These are phyloP conservation scores for Tenualosa ilisha DNA, from an alignment of 2,797 vertebrate species.

Conservation along the genomic window DNA sequence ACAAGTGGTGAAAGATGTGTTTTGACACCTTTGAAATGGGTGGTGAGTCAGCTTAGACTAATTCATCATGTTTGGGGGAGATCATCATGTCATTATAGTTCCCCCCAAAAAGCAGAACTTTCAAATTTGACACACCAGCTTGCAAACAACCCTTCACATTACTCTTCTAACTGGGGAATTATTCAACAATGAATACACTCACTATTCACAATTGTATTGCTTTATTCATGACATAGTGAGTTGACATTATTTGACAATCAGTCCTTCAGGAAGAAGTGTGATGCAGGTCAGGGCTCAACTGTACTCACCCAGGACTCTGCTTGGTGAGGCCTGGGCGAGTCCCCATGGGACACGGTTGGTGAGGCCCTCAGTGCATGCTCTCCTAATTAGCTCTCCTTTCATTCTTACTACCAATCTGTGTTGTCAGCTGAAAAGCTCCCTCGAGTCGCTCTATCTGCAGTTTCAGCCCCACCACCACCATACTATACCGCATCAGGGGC, in stretches of 20 bases:
- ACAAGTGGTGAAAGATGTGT: constrained; percentile 28
- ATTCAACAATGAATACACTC: neutral
- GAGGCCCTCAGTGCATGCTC: constrained; percentile 28
- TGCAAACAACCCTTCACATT: neutral
- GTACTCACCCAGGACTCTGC: neutral
- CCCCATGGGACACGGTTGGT: neutral
- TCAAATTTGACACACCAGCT: neutral
- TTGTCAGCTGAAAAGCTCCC: constrained; percentile 6
- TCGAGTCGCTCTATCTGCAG: neutral
- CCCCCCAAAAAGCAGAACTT: neutral
- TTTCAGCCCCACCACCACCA: neutral
- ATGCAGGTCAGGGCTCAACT: neutral
- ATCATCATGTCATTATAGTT: constrained; percentile 33
- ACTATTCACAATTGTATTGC: neutral
- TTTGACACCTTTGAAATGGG: constrained; percentile 28
- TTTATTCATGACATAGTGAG: neutral
- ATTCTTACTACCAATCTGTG: constrained; percentile 22
- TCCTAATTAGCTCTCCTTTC: constrained; percentile 37
- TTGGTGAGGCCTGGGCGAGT: neutral
- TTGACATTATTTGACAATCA: neutral
- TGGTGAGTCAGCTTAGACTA: constrained; percentile 32
- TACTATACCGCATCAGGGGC: neutral
- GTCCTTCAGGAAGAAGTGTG: neutral
- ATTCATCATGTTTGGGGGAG: constrained; percentile 29
- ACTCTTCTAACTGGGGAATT: neutral